Conservation (phyloP, 1,140 invertebrate genomes). For the Liolophura sinensis region DNA sequence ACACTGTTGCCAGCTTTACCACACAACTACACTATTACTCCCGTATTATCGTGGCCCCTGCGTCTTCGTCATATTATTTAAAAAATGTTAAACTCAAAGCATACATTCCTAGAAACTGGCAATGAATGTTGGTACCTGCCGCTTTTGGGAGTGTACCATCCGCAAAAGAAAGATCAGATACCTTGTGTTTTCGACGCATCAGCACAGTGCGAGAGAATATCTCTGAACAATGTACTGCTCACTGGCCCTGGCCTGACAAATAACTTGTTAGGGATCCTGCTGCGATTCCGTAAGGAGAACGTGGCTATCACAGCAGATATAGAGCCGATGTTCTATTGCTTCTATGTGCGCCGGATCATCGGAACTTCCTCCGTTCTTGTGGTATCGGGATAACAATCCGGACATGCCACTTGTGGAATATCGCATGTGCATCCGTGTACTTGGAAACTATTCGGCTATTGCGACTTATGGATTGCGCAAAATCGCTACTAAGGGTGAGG, state of each 20-base stretch:
- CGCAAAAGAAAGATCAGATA: conserved; percentile 17
- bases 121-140: conserved; percentile 24
- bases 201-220: conserved; percentile 18
- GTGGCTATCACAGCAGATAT: conserved; percentile 23
- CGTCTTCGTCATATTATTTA: no score
- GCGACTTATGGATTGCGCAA: conserved; percentile 15
- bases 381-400: conserved; percentile 12
- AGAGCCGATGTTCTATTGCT: conserved; percentile 17
- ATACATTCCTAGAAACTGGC: neutral
- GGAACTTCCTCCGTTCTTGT: conserved; percentile 10
- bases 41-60: no score
- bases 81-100: no score
- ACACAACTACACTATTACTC: no score
- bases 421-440: conserved; percentile 14
- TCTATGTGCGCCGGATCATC: conserved; percentile 5
- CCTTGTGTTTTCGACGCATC: conserved; percentile 19
- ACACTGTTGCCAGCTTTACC: no score
- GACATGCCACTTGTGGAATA: conserved; percentile 6
- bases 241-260: conserved; percentile 52
- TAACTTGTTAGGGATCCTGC: conserved; percentile 23
- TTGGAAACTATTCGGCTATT: conserved; percentile 14
- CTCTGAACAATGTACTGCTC: conserved; percentile 31
- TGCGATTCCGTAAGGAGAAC: conserved; percentile 21
- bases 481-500: neutral
- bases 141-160: conserved; percentile 23